Conservation (phyloP, 2,113 vertebrate genomes). For the Sarotherodon lohbergeri region DNA sequence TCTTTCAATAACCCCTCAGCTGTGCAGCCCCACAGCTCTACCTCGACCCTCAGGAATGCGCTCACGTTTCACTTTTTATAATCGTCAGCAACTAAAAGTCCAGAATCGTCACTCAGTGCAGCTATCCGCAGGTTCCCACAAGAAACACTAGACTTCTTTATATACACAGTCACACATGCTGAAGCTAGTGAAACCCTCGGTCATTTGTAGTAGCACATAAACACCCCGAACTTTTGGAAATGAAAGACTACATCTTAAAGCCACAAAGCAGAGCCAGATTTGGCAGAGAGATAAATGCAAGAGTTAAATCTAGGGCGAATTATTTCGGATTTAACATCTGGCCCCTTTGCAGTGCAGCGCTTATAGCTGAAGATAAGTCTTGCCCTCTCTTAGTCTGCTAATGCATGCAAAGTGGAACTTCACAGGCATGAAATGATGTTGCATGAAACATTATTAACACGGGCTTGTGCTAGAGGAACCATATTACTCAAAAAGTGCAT, state of each 20-base stretch:
- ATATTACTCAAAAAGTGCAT: neutral
- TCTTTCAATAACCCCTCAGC: conserved; percentile 66
- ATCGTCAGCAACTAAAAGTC: conserved; percentile 48
- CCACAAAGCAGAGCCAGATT: conserved; percentile 55
- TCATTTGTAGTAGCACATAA: conserved; percentile 44
- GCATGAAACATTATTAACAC: conserved; percentile 34
- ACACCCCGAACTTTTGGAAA: conserved; percentile 41
- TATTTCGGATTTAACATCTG: conserved; percentile 70
- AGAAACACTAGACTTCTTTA: conserved; percentile 45
- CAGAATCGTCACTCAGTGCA: conserved; percentile 23
- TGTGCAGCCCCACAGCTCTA: conserved; percentile 47
- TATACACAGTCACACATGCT: conserved; percentile 21
- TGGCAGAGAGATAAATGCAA: conserved; percentile 49
- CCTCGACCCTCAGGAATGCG: conserved; percentile 59
- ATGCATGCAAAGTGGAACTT: conserved; percentile 43
- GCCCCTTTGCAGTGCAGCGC: conserved; percentile 16
- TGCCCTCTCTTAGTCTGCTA: conserved; percentile 24
- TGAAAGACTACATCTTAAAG: conserved; percentile 40
- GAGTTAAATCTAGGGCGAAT: conserved; percentile 56
- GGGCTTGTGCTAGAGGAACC: neutral
- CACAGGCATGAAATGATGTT: neutral
- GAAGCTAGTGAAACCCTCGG: conserved; percentile 30
- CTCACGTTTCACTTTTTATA: conserved; percentile 73
- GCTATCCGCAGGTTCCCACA: conserved; percentile 55
- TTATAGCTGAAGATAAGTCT: conserved; percentile 29